Evolutionary conservation across 2,797 vertebrate species (phyloP).

Genomic region (Protosalanx chinensis): DNA sequence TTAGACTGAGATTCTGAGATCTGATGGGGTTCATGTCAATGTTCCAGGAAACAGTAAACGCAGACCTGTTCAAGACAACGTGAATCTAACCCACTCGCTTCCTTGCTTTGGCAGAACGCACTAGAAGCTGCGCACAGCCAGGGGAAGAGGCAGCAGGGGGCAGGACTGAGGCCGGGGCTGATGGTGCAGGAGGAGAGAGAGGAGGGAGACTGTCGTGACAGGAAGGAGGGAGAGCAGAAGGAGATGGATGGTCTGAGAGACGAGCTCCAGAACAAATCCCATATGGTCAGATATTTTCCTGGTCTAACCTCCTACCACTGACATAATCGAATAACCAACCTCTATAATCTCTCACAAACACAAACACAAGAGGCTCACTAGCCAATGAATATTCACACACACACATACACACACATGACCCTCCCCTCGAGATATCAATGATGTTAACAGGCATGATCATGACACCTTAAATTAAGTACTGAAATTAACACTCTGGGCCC

Average conservation of each 20-base stretch:
- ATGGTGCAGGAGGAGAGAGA: constrained; percentile 31
- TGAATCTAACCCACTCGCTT: neutral
- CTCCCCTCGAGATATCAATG: constrained; percentile 34
- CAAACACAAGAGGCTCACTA: constrained; percentile 2
- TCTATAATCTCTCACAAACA: neutral
- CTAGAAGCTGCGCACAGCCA: constrained; percentile 42
- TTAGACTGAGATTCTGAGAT: neutral
- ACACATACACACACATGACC: neutral
- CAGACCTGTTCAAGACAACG: neutral
- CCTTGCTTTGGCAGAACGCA: constrained; percentile 44
- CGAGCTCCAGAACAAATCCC: constrained; percentile 35
- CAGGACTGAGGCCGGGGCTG: constrained; percentile 48
- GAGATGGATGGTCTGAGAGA: constrained; percentile 32
- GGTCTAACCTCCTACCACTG: neutral
- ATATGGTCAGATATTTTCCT: constrained; percentile 40
- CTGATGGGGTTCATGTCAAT: neutral
- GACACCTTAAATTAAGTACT: constrained; percentile 26
- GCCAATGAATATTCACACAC: constrained; percentile 24
- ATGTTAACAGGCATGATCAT: constrained; percentile 34
- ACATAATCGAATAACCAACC: neutral
- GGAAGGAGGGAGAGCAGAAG: constrained; percentile 28
- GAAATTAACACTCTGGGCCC: constrained; percentile 8
- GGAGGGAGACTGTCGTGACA: constrained; percentile 16
- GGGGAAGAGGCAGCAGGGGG: constrained; percentile 37
- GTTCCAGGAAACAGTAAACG: neutral